These are phyloP conservation scores for Psilopogon haemacephalus DNA, from an alignment of 2,113 vertebrate genomes.

Conservation along the genomic window DNA sequence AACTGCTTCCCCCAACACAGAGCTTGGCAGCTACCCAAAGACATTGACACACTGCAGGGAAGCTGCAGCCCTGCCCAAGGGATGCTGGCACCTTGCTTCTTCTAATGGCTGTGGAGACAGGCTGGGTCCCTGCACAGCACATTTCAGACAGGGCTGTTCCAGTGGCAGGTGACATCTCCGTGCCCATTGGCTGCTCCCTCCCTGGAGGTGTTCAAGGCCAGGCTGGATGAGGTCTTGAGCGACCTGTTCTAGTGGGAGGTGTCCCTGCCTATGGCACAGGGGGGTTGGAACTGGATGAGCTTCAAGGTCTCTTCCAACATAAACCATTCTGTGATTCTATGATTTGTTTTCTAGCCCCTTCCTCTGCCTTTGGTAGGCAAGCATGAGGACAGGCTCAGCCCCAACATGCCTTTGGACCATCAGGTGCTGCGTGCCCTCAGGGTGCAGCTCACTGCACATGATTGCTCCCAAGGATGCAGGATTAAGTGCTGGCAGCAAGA, in stretches of 20 bases:
- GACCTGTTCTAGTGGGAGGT: too few relatives aligned
- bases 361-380: not conserved
- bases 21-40: accelerated
- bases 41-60: accelerated
- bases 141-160: not conserved
- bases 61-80: not conserved
- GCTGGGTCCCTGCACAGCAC: accelerated
- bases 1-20: not conserved
- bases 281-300: too few relatives aligned
- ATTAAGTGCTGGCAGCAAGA: not conserved
- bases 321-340: too few relatives aligned
- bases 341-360: not conserved
- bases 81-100: accelerated
- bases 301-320: too few relatives aligned
- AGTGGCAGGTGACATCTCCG: not conserved
- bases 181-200: too few relatives aligned
- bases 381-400: accelerated
- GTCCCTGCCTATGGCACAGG: too few relatives aligned
- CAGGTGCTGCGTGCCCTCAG: accelerated
- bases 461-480: not conserved
- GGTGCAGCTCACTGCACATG: accelerated
- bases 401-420: not conserved
- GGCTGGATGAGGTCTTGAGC: too few relatives aligned
- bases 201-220: too few relatives aligned
- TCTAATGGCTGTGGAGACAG: not conserved